Evolutionary conservation across 2,797 vertebrate species (phyloP), one percentile per base, ranked within the genome.

Genomic region (Periparus ater): DNA sequence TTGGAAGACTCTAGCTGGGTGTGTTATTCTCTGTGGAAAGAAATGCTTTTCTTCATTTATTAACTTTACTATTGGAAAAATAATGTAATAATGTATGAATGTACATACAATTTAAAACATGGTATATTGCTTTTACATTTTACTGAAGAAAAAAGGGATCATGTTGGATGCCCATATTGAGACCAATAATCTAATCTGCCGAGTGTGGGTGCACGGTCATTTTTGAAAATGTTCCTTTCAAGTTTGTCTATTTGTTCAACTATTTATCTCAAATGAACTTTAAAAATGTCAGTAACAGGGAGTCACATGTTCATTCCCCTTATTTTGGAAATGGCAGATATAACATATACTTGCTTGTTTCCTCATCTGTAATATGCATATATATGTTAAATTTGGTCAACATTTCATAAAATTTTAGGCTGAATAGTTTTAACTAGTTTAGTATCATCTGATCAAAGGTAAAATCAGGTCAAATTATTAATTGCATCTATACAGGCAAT

Each of bases 201-300:
- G 22, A 78, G 27, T 2, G 0, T 72, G 38, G 18, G 3, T 27
- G 7, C 13, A 12, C 1, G 8, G n/a, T 18, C 2, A 40, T 58
- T 86, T 93, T 89, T 81, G 26, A 65, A 88, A 89, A 65, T 10
- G 6, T 40, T 36, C 8, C 15, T 92, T 93, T 75, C 32, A 45
- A 16, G 5, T 47, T 45, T 36, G 3, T 60, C 22, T 68, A 55
- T 72, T 72, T 72, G 23, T 57, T 63, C 7, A n/a, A 40, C 14
- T n/a, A 36, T 38, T 63, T 17, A 16, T 13, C 54, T 71, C 34
- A 74, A 78, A 78, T 57, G 38, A 78, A 34, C 30, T 75, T 72
- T 57, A 26, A 67, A 91, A 81, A 78, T 78, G 2, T 48, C 50
- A 55, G 18, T 40, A 47, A 57, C 13, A 58, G 17, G 21, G 55